phyloP scores from a whole-genome alignment of 2,888 invertebrate species.

The Polydrusus tereticollis region DNA sequence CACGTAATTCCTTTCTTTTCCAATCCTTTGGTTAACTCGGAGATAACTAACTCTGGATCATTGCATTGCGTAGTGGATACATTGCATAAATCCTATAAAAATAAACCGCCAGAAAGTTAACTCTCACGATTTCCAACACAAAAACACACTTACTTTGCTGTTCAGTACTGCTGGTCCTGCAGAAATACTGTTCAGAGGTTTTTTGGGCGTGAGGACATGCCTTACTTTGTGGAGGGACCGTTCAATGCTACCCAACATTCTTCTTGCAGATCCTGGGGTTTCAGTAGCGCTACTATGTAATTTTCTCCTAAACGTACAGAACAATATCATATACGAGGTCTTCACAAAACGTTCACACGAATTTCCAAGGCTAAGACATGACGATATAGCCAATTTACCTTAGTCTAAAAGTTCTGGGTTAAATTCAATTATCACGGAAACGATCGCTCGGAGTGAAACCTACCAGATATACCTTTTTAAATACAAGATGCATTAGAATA shows the following conservation, averaged over 20 bases:
- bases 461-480: no score
- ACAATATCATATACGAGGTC: no score
- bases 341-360: no score
- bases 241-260: slow-evolving; percentile 78
- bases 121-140: not conserved
- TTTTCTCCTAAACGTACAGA: slow-evolving; percentile 28
- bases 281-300: not conserved
- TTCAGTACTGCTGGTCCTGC: slow-evolving; percentile 67
- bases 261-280: slow-evolving; percentile 71
- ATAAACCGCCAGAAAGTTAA: not conserved
- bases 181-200: slow-evolving; percentile 55
- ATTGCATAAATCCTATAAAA: slow-evolving; percentile 75
- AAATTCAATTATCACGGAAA: no score
- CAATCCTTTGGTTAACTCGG: slow-evolving; percentile 73
- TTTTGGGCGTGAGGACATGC: slow-evolving; percentile 77
- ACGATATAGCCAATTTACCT: no score
- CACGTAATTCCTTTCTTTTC: slow-evolving; percentile 74
- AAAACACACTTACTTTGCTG: slow-evolving; percentile 65
- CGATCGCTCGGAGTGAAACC: no score
- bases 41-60: slow-evolving; percentile 75
- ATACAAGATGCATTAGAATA: no score
- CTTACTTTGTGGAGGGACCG: slow-evolving; percentile 76
- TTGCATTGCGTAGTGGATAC: slow-evolving; percentile 78
- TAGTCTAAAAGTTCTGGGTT: no score
- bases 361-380: no score